Conservation (phyloP, 1,140 invertebrate genomes). For the Mylabris phalerata region DNA sequence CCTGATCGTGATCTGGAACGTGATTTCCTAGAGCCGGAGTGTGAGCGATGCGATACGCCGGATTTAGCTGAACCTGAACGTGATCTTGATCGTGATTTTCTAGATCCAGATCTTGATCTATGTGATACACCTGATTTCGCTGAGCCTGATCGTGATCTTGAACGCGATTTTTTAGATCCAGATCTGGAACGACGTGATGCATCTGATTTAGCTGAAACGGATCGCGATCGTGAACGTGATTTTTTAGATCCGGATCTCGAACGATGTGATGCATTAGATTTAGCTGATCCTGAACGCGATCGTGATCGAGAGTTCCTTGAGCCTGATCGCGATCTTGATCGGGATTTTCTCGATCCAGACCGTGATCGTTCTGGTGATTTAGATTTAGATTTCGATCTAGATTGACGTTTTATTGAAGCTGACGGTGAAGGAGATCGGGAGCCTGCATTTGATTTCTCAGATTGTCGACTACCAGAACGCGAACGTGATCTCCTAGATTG, state of each 20-base stretch:
- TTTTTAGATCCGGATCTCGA: conserved; percentile 32
- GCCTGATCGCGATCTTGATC: conserved; percentile 32
- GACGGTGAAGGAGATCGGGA: conserved; percentile 32
- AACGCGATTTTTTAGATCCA: conserved; percentile 20
- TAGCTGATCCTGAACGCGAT: conserved; percentile 23
- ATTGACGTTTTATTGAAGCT: not conserved
- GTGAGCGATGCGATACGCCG: conserved; percentile 18
- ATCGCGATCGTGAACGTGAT: conserved; percentile 37
- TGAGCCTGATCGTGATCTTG: conserved; percentile 28
- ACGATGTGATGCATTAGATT: not conserved
- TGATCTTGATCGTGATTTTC: conserved; percentile 33
- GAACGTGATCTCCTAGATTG: conserved; percentile 23
- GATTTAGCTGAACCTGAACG: conserved; percentile 39
- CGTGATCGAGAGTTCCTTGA: conserved; percentile 29
- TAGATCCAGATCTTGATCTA: conserved; percentile 29
- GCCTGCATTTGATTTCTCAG: conserved; percentile 12
- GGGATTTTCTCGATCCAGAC: conserved; percentile 30
- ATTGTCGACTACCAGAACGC: conserved; percentile 5
- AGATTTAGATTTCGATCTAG: conserved; percentile 9
- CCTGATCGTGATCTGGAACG: conserved; percentile 26
- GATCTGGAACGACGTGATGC: conserved; percentile 19
- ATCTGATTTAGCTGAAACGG: conserved; percentile 34
- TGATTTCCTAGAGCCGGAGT: conserved; percentile 16
- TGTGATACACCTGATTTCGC: conserved; percentile 6
- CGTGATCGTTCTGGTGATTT: conserved; percentile 1